Percentiles rank a stretch among this genome's conserved stretches.
phyloP scores from a whole-genome alignment of 2,888 invertebrate genomes.

The Agonopterix arenella region DNA sequence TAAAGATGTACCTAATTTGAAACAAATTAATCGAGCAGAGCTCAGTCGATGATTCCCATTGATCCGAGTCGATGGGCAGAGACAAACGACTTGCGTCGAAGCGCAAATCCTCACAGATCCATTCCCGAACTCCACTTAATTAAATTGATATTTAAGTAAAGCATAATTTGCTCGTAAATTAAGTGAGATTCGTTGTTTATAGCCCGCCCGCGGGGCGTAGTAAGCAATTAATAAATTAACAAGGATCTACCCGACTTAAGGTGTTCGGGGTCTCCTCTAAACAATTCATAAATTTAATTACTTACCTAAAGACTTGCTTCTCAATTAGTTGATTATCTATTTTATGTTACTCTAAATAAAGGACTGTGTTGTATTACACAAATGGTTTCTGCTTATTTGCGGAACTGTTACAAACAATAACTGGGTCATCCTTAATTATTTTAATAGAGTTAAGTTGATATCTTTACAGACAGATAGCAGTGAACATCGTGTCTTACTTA shows the following conservation, averaged over 20 bases:
- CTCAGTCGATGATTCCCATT: conserved; percentile 15
- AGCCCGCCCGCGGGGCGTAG: conserved; percentile 55
- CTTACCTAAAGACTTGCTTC: conserved; percentile 24
- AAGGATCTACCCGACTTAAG: conserved; percentile 62
- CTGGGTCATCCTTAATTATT: too few species aligned
- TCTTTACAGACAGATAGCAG: too few species aligned
- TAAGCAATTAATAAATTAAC: conserved; percentile 75
- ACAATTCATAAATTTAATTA: conserved; percentile 70
- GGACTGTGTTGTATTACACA: too few species aligned
- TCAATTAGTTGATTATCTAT: conserved; percentile 12
- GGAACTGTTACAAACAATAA: too few species aligned
- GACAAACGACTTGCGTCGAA: conserved; percentile 47
- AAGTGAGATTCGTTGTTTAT: conserved; percentile 74
- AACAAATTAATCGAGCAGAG: conserved; percentile 25
- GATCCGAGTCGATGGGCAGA: conserved; percentile 49
- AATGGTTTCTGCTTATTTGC: too few species aligned
- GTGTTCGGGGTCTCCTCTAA: conserved; percentile 50
- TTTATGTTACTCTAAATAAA: too few species aligned
- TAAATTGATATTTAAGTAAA: conserved; percentile 77
- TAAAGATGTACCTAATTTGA: too few species aligned
- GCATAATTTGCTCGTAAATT: conserved; percentile 76
- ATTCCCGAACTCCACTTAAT: conserved; percentile 66
- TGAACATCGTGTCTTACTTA: too few species aligned
- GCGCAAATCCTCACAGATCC: conserved; percentile 56
- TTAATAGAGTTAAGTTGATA: too few species aligned